Evolutionary conservation across 2,797 vertebrate genomes (phyloP), one percentile per base, ranked within the genome.

Genomic region (Pyrocephalus nanus): DNA sequence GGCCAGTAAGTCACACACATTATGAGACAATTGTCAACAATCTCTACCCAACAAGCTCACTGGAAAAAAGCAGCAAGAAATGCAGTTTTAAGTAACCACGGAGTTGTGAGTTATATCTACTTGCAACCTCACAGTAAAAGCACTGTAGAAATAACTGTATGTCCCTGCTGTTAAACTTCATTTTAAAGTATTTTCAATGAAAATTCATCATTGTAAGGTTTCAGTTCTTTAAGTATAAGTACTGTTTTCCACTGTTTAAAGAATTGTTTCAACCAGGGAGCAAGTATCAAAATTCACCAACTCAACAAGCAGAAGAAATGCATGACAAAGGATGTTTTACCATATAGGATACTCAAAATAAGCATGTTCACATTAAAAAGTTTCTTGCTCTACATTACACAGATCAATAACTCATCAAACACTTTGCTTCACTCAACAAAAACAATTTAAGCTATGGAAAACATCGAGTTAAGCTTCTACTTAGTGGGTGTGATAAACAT

Each of bases 101-200:
- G 7, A 71, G 5, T 32, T 40, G 1, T 0, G 0, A 85, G 23
- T 16, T 61, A 47, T 22, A 75, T 2, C 2, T 21, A 23, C 26
- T 4, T 72, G 26, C 62, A 88, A 67, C 1, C 5, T 4, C 4
- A 0, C 5, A 34, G 6, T 32, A 34, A n/a, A 76, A 67, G 18
- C 15, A 47, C 0, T 12, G 6, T 8, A 66, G 9, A 61, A 90
- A 4, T 79, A 65, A 70, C 9, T 76, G 10, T 30, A 16, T 0
- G 0, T 5, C 26, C 3, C 14, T 16, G 45, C 23, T 54, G 20
- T 12, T 66, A 62, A 57, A 45, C 11, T 54, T 61, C 5, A 25
- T 9, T 6, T 6, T 16, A 18, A 48, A 38, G 8, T 5, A 8
- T 15, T 91, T 58, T 75, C 42, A 23, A 27, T 4, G 7, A 54